Base-by-base conservation (phyloP, 2,113 vertebrate genomes). In the Ophthalmolycus amberensis region DNA sequence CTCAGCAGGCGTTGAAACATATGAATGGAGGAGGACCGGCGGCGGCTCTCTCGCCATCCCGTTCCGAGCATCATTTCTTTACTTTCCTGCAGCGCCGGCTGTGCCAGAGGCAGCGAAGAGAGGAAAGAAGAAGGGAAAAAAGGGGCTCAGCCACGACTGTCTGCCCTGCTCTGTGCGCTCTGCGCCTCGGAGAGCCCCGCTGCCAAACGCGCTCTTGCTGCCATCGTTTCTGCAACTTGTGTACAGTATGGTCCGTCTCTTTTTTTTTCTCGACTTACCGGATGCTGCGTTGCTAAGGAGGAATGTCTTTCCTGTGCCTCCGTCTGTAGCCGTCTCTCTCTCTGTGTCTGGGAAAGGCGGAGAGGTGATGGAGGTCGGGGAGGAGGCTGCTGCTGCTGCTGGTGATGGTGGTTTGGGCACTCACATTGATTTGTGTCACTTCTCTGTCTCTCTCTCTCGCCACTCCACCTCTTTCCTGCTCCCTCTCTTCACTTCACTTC, bases 401-500 rank as follows among this genome's bases (percentile, higher is more conserved):
- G 60, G 42, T 83, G 88, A 68, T 84, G 87, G 74, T 79, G 89
- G 79, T 82, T 78, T 66, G 77, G 89, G 79, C 85, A 86, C 83
- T 91, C 84, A 79, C 89, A 90, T 90, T 90, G 91, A 92, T 93
- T 91, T 87, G 82, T 93, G 90, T 92, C 91, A 89, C 83, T 88
- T 91, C 88, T 88, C 58, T 16, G 69, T 88, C 73, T 84, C 83
- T 60, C 83, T 60, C 79, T 89, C 80, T 80, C 64, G 42, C 84
- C 77, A 89, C 85, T 86, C 88, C 87, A 89, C 90, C 85, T 90
- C 81, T 85, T 86, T 75, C 82, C 79, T n/a, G 27, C 85, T 82
- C 87, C 46, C 83, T 85, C 89, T 72, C 77, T 78, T 81, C 54
- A 76, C 83, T 88, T 87, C 89, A 86, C 84, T 82, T 89, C 84